phyloP scores from a whole-genome alignment of 2,888 invertebrate genomes.

The Dexiosoma caninum region DNA sequence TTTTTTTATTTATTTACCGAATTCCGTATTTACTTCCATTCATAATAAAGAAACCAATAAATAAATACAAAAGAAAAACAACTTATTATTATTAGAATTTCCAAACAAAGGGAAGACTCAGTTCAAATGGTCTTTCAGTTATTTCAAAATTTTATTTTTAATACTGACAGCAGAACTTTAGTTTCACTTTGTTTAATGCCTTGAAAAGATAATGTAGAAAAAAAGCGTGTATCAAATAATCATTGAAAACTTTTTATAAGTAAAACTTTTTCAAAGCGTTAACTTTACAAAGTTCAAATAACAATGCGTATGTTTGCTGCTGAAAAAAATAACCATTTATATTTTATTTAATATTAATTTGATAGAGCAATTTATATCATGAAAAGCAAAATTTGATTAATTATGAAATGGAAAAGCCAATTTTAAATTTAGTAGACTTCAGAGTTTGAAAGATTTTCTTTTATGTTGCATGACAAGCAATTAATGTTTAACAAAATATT shows the following conservation, averaged over 20 bases:
- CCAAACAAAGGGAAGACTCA: neutral
- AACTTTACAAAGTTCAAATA: neutral
- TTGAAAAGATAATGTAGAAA: neutral
- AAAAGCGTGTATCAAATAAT: neutral
- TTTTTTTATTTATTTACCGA: conserved; percentile 17
- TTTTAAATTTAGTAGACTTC: too few relatives aligned
- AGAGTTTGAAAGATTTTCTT: too few relatives aligned
- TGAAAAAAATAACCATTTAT: too few relatives aligned
- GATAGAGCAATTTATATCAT: too few relatives aligned
- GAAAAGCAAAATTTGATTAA: too few relatives aligned
- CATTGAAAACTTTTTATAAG: neutral
- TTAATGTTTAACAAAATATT: too few relatives aligned
- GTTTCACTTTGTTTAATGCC: neutral
- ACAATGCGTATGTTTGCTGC: too few relatives aligned
- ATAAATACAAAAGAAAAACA: neutral
- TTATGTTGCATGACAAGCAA: too few relatives aligned
- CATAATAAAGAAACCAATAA: conserved; percentile 1
- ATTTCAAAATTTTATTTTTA: neutral
- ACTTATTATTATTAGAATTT: neutral
- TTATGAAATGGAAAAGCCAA: too few relatives aligned
- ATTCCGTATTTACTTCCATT: conserved; percentile 15
- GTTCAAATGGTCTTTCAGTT: conserved; percentile 1
- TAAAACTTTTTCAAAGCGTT: neutral
- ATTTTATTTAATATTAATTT: too few relatives aligned
- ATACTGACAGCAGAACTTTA: conserved; percentile 12